Evolutionary conservation across 2,113 vertebrate genomes (phyloP).

Genomic region (Willisornis vidua): DNA sequence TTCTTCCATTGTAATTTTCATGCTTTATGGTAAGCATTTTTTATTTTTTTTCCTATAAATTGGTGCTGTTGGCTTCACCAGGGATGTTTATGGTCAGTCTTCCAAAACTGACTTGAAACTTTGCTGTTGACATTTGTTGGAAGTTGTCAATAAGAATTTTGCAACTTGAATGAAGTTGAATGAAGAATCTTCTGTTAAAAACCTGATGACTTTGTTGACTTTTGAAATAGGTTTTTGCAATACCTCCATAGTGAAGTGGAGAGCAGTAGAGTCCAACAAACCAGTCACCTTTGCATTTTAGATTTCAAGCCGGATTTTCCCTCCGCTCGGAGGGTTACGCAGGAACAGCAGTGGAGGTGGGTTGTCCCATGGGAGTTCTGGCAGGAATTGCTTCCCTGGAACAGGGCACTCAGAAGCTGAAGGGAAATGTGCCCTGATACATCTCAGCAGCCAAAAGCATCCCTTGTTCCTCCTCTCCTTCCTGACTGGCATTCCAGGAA

Average conservation of each 20-base stretch:
- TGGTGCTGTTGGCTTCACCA: too few species aligned
- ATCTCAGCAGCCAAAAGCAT: background rate
- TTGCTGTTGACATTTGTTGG: too few species aligned
- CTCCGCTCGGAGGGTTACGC: background rate
- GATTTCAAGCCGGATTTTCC: background rate
- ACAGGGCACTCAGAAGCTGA: background rate
- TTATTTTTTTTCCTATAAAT: too few species aligned
- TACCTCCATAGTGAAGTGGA: background rate
- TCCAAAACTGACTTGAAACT: too few species aligned
- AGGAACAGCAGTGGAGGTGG: background rate
- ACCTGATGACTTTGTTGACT: background rate
- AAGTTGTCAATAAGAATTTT: background rate
- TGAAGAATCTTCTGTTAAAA: background rate
- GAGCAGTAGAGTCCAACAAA: background rate
- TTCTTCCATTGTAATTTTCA: background rate
- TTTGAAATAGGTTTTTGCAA: background rate
- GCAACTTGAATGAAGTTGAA: background rate
- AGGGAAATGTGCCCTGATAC: background rate
- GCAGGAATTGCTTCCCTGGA: background rate
- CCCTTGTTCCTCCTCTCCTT: background rate
- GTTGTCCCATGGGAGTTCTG: background rate
- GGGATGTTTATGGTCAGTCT: too few species aligned
- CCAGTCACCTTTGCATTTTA: background rate
- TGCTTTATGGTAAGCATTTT: background rate
- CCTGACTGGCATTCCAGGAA: conserved; percentile 30